Percentiles rank a stretch among this genome's conserved stretches.
Evolutionary conservation across 2,113 vertebrate species (phyloP).

Genomic region (Brevimyrus niger): DNA sequence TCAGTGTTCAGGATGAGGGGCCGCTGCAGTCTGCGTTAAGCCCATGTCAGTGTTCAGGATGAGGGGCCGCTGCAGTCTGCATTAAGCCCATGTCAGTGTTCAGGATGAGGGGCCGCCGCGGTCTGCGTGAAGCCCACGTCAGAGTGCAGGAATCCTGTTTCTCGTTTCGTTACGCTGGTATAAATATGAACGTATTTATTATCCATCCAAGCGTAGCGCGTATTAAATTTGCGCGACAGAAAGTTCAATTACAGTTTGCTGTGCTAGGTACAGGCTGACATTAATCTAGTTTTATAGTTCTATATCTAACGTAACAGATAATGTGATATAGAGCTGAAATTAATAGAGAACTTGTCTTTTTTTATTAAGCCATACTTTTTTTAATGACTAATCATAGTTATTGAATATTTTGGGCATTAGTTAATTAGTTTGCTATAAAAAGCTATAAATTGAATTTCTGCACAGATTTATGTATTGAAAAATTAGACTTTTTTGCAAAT

Average conservation of each 20-base stretch:
- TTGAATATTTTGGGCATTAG: constrained; percentile 24
- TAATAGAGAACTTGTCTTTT: constrained; percentile 7
- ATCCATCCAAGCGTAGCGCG: background rate
- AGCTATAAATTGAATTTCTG: constrained; percentile 24
- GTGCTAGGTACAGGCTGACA: background rate
- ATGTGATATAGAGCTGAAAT: constrained; percentile 12
- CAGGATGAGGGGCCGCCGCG: background rate
- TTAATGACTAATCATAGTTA: constrained; percentile 22
- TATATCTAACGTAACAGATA: background rate
- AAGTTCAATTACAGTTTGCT: background rate
- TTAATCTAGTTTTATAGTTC: background rate
- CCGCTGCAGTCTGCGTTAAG: background rate
- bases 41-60: background rate
- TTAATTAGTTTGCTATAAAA: constrained; percentile 28
- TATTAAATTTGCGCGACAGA: background rate
- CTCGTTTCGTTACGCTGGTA: background rate
- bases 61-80: too few relatives aligned
- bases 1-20: background rate
- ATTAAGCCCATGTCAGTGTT: background rate
- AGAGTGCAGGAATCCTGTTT: background rate
- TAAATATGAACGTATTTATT: background rate
- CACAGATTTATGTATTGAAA: constrained; percentile 12
- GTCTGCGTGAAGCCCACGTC: background rate
- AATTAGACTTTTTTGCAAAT: constrained; percentile 14
- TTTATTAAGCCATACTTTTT: constrained; percentile 7